Evolutionary conservation across 1,140 invertebrate genomes (phyloP), one percentile per base, ranked within the genome.

Genomic region (Tetramorium simillimum): DNA sequence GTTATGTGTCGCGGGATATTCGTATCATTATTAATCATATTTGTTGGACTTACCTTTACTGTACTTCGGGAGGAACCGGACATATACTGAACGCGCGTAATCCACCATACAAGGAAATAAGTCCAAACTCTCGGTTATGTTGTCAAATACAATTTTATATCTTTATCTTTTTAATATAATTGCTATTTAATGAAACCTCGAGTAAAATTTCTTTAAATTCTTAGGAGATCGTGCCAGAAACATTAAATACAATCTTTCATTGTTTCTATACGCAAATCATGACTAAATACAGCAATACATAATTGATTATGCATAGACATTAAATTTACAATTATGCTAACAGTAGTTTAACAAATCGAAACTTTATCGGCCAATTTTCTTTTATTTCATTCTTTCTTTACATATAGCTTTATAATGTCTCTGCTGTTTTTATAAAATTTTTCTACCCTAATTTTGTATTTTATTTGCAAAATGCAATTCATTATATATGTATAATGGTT

Each of bases 21-120:
- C n/a, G 21, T 75, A 43, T 75, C 33, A 24, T 75, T 75, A 14
- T 75, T 75, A 75, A 75, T 75, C 72, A 1, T 58, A 75, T 75
- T 75, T 60, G n/a, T 75, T 60, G 72, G 33, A 75, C 37, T 75
- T 75, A 43, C 21, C 21, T 24, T 75, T 58, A 43, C 37, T 14
- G 3, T 58, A 24, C 53, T 58, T 24, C 33, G 21, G 14, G 33
- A 75, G 14, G 33, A 75, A 60, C 3, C n/a, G n/a, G 37, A 58
- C n/a, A 73, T n/a, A 1, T 75, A 40, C 53, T 75, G 72, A 75
- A 75, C 14, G 9, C 51, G 21, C 37, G 12, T 75, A 60, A 75
- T 58, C 51, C n/a, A 58, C 6, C 53, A 16, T 75, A 75, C 16
- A 21, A 10, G 37, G 37, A 16, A 75, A 58, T 56, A 56, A 37